phyloP scores from a whole-genome alignment of 2,797 vertebrate species.

The Mallotus villosus region DNA sequence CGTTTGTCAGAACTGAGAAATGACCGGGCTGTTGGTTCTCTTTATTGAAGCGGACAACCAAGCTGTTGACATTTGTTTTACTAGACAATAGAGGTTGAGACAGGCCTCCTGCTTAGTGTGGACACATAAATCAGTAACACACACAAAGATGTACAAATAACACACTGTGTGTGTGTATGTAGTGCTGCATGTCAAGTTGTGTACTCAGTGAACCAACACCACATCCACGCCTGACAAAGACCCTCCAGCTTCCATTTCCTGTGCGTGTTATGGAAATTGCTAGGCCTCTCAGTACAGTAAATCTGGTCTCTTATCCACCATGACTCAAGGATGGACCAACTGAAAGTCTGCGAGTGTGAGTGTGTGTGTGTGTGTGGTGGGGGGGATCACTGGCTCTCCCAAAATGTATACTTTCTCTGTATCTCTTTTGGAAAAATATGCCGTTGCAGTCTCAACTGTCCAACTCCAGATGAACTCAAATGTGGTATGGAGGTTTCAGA shows the following conservation, averaged over 20 bases:
- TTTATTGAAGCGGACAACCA: constrained; percentile 36
- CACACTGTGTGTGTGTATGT: neutral
- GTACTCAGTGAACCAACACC: constrained; percentile 1
- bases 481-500: constrained; percentile 18
- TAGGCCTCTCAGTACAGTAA: constrained; percentile 31
- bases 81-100: constrained; percentile 44
- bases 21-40: constrained; percentile 12
- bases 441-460: constrained; percentile 24
- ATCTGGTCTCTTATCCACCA: constrained; percentile 23
- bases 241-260: constrained; percentile 42
- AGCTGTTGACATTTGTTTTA: constrained; percentile 47
- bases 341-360: neutral
- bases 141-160: constrained; percentile 10
- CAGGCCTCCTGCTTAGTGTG: constrained; percentile 44
- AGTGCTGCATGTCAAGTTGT: neutral
- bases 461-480: constrained; percentile 34
- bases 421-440: constrained; percentile 26
- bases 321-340: constrained; percentile 14
- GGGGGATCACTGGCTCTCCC: no score
- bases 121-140: constrained; percentile 36
- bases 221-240: constrained; percentile 16
- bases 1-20: constrained; percentile 35
- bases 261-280: constrained; percentile 37
- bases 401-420: neutral
- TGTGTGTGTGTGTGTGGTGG: no score